phyloP scores from a whole-genome alignment of 2,888 invertebrate genomes.

The Proisotoma minuta region DNA sequence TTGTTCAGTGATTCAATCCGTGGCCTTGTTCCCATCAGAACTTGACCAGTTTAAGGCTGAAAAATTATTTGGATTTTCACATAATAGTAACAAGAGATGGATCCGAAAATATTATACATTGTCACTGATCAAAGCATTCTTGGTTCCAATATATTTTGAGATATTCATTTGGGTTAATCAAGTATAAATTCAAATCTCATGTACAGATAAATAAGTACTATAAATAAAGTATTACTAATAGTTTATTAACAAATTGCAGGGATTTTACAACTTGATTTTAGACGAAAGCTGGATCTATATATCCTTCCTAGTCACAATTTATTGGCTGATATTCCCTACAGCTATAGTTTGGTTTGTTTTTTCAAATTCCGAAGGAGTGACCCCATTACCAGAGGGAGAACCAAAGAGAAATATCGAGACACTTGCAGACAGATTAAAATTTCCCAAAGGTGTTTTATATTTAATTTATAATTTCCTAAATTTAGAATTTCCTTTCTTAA shows the following conservation, averaged over 20 bases:
- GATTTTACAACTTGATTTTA: not conserved
- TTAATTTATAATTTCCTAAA: too few relatives aligned
- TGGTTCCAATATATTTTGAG: not conserved
- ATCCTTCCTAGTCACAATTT: not conserved
- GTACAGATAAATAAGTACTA: not conserved
- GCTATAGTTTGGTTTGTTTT: not conserved
- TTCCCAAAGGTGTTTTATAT: too few relatives aligned
- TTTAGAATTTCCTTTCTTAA: too few relatives aligned
- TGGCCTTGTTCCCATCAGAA: not conserved
- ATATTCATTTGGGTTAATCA: not conserved
- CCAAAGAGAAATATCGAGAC: not conserved
- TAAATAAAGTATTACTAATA: not conserved
- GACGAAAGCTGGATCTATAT: not conserved
- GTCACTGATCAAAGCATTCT: not conserved
- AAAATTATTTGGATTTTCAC: constrained; percentile 3
- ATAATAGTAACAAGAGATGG: not conserved
- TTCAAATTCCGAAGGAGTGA: not conserved
- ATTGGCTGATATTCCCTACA: not conserved
- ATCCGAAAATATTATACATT: not conserved
- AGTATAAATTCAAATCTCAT: not conserved
- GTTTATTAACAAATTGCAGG: not conserved
- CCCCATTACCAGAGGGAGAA: not conserved
- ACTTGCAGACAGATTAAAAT: constrained; percentile 17
- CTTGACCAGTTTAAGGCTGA: not conserved
- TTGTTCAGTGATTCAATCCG: not conserved